Evolutionary conservation across 2,113 vertebrate species (phyloP), one percentile per base, ranked within the genome.

Genomic region (Poicephalus gulielmi): DNA sequence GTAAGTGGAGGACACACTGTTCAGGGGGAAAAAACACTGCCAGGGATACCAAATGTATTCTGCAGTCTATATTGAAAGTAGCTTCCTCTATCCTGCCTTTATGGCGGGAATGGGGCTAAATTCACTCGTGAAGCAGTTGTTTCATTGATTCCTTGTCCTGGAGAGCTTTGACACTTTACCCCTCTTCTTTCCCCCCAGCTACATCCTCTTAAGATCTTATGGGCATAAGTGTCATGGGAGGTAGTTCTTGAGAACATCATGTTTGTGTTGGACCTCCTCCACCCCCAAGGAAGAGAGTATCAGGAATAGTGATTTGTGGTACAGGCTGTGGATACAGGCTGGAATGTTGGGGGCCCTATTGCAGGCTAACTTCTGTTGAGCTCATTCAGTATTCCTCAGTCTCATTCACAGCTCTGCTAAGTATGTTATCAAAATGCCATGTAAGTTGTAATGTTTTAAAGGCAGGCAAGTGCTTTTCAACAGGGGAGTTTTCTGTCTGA

Each of bases 301-400:
- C 39, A 4, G 5, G 4, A 60, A 25, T 12, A 4, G 39, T 6
- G 30, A 5, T 46, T 37, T 37, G 74, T 30, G 79, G 19, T 41
- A 15, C 24, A 33, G 60, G 25, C 35, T 55, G 53, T 57, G 57
- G 25, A 22, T 52, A 13, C 5, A 27, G 20, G 25, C 44, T 53
- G 52, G 30, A 27, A 19, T 0, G 2, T n/a, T 59, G 55, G 49
- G 49, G n/a, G 2, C 6, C n/a, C 68, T 43, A 10, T 2, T 28
- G 57, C 31, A 35, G 73, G 44, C 47, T 15, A 0, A 5, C 25
- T 66, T 53, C 46, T 50, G 39, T 53, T 44, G 86, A 69, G 63
- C 71, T 73, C 73, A 20, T 33, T 74, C 59, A 12, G 18, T 57
- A 18, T 25, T 63, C 22, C 37, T 46, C 37, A 17, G 13, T 4